Evolutionary conservation across 2,113 vertebrate genomes (phyloP).

Genomic region (Micronycteris hirsuta): DNA sequence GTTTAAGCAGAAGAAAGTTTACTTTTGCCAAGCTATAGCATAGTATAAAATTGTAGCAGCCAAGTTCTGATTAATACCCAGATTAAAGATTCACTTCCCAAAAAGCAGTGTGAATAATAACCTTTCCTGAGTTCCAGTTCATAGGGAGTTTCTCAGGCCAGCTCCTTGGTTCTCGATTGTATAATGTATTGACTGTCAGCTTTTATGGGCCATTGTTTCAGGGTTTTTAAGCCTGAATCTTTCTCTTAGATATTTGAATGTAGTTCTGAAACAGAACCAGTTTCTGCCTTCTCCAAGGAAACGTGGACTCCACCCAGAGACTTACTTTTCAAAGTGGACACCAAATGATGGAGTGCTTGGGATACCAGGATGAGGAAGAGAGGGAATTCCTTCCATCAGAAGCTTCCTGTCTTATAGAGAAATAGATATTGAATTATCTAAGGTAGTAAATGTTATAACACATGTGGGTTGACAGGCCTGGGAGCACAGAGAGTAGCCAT

Average conservation of each 20-base stretch:
- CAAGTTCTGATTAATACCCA: constrained; percentile 39
- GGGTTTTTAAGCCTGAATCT: not conserved
- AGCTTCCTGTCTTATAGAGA: not conserved
- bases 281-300: constrained; percentile 28
- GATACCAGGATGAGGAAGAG: not conserved
- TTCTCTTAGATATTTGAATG: constrained; percentile 15
- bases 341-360: not conserved
- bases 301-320: not conserved
- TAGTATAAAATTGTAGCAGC: not conserved
- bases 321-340: not conserved
- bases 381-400: not conserved
- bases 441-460: not conserved
- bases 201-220: not conserved
- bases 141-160: not conserved
- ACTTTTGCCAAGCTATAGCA: constrained; percentile 18
- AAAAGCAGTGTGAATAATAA: constrained; percentile 10
- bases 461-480: not conserved
- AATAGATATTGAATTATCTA: not conserved
- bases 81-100: constrained; percentile 35
- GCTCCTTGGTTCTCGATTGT: not conserved
- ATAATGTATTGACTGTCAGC: not conserved
- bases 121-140: not conserved
- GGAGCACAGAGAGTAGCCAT: not conserved
- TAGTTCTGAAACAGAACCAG: not conserved
- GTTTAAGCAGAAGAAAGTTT: constrained; percentile 31